Percentiles rank a stretch among this genome's conserved stretches.
Conservation (phyloP, 2,888 invertebrate genomes). For the Andricus curvator region DNA sequence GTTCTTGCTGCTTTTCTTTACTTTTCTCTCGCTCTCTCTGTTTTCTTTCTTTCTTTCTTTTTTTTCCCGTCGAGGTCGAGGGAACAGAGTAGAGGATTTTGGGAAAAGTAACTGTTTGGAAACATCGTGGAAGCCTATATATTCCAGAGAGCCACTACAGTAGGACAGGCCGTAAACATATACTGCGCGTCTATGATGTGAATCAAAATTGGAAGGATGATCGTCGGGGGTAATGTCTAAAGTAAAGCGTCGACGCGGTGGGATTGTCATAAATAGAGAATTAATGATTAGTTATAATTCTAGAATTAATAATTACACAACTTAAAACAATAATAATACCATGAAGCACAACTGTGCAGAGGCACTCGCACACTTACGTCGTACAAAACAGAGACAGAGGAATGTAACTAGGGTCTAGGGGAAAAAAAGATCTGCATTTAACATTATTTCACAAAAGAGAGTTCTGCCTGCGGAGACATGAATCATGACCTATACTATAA, state of each 20-base stretch:
- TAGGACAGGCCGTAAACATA: neutral
- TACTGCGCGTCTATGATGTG: neutral
- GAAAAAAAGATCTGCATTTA: neutral
- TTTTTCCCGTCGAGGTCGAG: slow-evolving; percentile 24
- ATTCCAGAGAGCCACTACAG: slow-evolving; percentile 26
- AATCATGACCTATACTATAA: neutral
- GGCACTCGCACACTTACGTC: slow-evolving; percentile 38
- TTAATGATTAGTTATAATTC: slow-evolving; percentile 24
- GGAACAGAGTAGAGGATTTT: slow-evolving; percentile 23
- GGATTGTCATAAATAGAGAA: slow-evolving; percentile 23
- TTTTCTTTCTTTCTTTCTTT: slow-evolving; percentile 36
- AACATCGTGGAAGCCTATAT: slow-evolving; percentile 29
- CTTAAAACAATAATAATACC: slow-evolving; percentile 39
- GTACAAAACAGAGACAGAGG: slow-evolving; percentile 23
- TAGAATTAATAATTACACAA: slow-evolving; percentile 25
- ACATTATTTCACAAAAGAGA: slow-evolving; percentile 1
- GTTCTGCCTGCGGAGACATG: neutral
- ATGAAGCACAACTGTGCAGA: slow-evolving; percentile 40
- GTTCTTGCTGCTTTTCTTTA: slow-evolving; percentile 44
- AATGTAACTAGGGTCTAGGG: neutral
- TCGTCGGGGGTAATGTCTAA: slow-evolving; percentile 17
- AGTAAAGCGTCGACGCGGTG: slow-evolving; percentile 10
- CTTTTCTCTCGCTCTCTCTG: slow-evolving; percentile 28
- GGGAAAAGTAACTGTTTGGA: neutral
- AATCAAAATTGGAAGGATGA: slow-evolving; percentile 26